Evolutionary conservation across 1,140 invertebrate species (phyloP), one percentile per base, ranked within the genome.

Genomic region (Panagrolaimus sp.): DNA sequence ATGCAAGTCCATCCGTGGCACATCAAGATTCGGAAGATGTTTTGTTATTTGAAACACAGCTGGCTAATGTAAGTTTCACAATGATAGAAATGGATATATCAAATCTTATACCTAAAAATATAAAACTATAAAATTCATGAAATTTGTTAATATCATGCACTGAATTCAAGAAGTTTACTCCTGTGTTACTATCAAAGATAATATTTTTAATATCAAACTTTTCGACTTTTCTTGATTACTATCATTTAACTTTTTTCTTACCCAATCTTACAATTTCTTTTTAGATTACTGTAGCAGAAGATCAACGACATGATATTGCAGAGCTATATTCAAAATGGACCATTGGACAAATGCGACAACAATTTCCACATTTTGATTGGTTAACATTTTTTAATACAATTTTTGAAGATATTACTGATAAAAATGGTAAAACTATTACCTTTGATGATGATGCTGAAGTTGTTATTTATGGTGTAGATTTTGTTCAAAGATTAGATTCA

Each of bases 11-110:
- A 16, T 75, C 84, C 25, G 84, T 86, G 42, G 89, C 90, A 0
- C 84, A 85, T 48, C 78, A 80, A 16, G 88, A 89, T 67, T 90
- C 90, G 5, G 85, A 88, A 5, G 87, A 92, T 69, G 85, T 94
- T 4, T 88, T 95, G 25, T 82, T 87, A 23, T 93, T 95, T 79
- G 92, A 96, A 86, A 91, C 87, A 5, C 85, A 88, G 70, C 80
- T 91, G 42, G 90, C 90, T 1, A 87, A 88, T 81, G 89, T 90
- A 83, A 84, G 83, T n/a, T n/a, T n/a, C n/a, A n/a, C n/a, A n/a
- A n/a, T n/a, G n/a, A n/a, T n/a, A n/a, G n/a, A n/a, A n/a, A n/a
- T n/a, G n/a, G n/a, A n/a, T n/a, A n/a, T n/a, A n/a, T n/a, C n/a
- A n/a, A n/a, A n/a, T 71, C 47, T 23, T 77, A 44, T 38, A 68